Percentiles rank a stretch among this genome's conserved stretches.
Conservation (phyloP, 1,140 invertebrate species). For the Mizuhopecten yessoensis region DNA sequence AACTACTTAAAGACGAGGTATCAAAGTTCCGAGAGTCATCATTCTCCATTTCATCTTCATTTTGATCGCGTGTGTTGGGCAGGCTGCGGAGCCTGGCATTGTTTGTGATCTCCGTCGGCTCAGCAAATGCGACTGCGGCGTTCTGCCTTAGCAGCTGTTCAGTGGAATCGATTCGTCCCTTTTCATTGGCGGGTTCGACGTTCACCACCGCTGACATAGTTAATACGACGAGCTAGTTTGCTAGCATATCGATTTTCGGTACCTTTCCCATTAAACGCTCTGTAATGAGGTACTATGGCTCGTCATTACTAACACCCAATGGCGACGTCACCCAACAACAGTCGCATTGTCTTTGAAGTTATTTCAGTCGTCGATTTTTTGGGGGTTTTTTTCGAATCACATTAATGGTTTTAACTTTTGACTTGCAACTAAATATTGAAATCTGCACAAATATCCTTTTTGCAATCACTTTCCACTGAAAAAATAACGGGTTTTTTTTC, state of each 20-base stretch:
- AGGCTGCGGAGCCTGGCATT: constrained; percentile 47
- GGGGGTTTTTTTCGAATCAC: too few species aligned
- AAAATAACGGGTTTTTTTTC: not conserved
- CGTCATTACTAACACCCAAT: not conserved
- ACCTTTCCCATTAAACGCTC: constrained; percentile 16
- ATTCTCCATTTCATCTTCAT: constrained; percentile 53
- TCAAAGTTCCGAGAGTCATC: constrained; percentile 51
- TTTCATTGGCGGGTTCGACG: constrained; percentile 72
- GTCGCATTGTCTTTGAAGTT: not conserved
- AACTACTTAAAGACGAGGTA: constrained; percentile 51
- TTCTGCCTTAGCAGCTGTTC: constrained; percentile 64
- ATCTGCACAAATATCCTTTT: not conserved
- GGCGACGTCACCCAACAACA: not conserved
- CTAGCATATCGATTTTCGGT: not conserved
- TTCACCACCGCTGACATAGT: constrained; percentile 68
- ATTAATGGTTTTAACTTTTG: too few species aligned
- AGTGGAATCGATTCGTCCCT: constrained; percentile 69
- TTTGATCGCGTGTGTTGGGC: constrained; percentile 55
- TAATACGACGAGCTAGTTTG: constrained; percentile 44
- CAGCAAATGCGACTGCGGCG: constrained; percentile 59
- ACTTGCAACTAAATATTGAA: too few species aligned
- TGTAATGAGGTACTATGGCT: not conserved
- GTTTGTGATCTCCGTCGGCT: constrained; percentile 60
- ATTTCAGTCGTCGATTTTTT: not conserved
- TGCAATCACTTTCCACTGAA: not conserved